phyloP scores from a whole-genome alignment of 2,888 invertebrate genomes.

The Tipula unca region DNA sequence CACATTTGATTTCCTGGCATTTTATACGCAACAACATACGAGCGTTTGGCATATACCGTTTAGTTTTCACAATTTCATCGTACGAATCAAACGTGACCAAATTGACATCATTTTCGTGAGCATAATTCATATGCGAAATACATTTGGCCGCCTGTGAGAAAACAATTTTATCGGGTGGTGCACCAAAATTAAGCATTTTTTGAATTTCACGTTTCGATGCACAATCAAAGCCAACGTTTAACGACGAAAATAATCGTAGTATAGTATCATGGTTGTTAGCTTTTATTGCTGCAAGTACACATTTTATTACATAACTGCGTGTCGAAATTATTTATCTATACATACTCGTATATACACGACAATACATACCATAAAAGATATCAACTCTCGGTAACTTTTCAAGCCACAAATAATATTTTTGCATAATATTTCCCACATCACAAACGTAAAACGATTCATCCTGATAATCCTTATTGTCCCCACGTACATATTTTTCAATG shows the following conservation, averaged over 20 bases:
- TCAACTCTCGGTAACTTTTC: background rate
- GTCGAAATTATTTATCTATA: no score
- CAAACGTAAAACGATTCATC: slow-evolving; percentile 1
- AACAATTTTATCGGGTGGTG: background rate
- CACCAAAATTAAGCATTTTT: slow-evolving; percentile 1
- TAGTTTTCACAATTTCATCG: background rate
- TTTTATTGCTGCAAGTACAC: background rate
- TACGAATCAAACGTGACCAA: background rate
- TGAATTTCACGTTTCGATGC: background rate
- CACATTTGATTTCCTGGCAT: background rate
- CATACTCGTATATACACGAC: no score
- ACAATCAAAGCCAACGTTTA: background rate
- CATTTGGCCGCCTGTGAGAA: background rate
- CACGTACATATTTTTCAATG: background rate
- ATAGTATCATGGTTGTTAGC: background rate
- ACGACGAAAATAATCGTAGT: background rate
- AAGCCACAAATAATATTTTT: background rate
- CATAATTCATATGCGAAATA: background rate
- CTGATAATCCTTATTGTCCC: background rate
- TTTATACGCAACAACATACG: background rate
- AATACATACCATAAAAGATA: background rate
- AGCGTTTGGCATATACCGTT: background rate
- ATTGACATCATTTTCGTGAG: background rate
- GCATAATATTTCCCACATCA: background rate
- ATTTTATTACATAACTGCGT: no score